Evolutionary conservation across 2,113 vertebrate genomes (phyloP).

Genomic region (Sander vitreus): DNA sequence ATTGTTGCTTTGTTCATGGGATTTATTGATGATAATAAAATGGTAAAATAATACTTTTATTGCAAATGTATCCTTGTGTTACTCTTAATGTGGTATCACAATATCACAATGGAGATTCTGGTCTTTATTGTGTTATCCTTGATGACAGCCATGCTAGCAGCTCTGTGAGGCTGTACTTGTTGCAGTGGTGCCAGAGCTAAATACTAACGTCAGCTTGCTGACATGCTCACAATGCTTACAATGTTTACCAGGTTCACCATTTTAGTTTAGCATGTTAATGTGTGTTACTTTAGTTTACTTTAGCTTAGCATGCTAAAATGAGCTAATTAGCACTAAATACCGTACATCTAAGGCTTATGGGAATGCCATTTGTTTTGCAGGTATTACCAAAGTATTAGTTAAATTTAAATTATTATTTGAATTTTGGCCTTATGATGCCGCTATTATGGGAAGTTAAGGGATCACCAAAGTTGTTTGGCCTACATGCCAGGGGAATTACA

Average conservation of each 20-base stretch:
- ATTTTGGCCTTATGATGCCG: background rate
- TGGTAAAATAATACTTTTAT: background rate
- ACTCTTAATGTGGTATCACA: background rate
- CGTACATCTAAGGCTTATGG: background rate
- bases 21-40: constrained; percentile 27
- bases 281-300: background rate
- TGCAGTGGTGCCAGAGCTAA: background rate
- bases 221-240: background rate
- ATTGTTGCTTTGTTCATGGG: background rate
- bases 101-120: background rate
- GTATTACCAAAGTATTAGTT: background rate
- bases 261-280: background rate
- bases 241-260: background rate
- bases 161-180: background rate
- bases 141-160: background rate
- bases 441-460: background rate
- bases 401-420: rapidly evolving
- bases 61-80: background rate
- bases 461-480: background rate
- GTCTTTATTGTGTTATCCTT: background rate
- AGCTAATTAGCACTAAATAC: background rate
- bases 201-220: background rate
- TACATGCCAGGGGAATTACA: background rate
- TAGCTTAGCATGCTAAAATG: background rate
- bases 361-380: background rate